Evolutionary conservation across 2,113 vertebrate genomes (phyloP), one percentile per base, ranked within the genome.

Genomic region (Lonchura striata): DNA sequence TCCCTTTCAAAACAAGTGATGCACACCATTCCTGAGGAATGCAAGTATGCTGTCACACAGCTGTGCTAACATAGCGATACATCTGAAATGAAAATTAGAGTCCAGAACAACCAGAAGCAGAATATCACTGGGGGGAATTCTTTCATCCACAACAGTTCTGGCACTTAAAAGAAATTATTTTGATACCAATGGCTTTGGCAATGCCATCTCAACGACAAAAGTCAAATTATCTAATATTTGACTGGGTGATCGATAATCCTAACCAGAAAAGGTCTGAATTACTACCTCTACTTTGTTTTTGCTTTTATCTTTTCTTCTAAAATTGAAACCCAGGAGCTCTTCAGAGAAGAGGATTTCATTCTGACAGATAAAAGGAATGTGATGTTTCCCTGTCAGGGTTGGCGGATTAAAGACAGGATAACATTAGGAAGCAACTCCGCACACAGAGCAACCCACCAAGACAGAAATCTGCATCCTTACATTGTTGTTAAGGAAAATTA

Each of bases 291-390:
- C 47, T 88, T 92, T 63, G 57, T 1, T 81, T 87, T 82, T 86
- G 15, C 85, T 94, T 97, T 93, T 92, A 91, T 93, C 71, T 95
- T 95, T 75, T 63, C 69, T 86, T 92, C 79, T 96, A 90, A 94
- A 92, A 81, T 57, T 88, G 82, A 95, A 95, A 95, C 63, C 88
- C 71, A 88, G 64, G 65, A 94, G 64, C 23, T 71, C 27, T 88
- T 81, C 17, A 15, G 91, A 91, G 44, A 57, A 90, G 44, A 76
- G 88, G 13, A 94, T 92, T 96, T 96, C 54, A 86, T 90, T 92
- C 72, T 95, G 79, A 95, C 82, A 92, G 68, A 94, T 92, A 90
- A 95, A 97, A 96, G 68, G 41, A 94, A 81, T 0, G 2, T 68
- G 64, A 83, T 49, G 64, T 71, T 96, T 86, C 61, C 56, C 64